Base-by-base conservation (phyloP, 1,140 invertebrate genomes). In the Proales similis region DNA sequence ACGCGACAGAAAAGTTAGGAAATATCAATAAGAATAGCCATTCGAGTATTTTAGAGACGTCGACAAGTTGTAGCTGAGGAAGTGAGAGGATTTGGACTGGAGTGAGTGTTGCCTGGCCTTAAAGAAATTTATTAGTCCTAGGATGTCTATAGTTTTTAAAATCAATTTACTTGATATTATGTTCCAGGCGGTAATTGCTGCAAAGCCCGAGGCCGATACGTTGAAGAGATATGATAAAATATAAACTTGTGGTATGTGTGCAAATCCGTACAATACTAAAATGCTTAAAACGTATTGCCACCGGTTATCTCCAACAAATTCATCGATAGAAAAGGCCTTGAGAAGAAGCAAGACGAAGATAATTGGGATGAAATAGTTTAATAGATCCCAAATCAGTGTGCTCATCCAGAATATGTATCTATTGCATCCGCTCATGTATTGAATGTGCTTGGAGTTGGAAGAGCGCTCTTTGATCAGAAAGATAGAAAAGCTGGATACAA, bases 371-470 rank as follows among this genome's bases (percentile, higher is more conserved):
- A 75, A 20, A 64, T 69, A 75, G 65, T 74, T 74, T 42, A 77
- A 65, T 9, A 75, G 63, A 63, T 90, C 86, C 82, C 85, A 88
- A 0, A 84, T 33, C 14, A 84, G 81, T 1, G 83, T 81, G 0
- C 82, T 77, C 0, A 80, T 48, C 87, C 86, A 88, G 72, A 84
- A 84, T 1, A 81, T 80, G 17, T 80, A 74, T 0, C 83, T 80
- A 38, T 83, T 81, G 0, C 85, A 83, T 2, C 74, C 74, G 63
- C 71, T 72, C 19, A 75, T 69, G 61, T 45, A 63, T 38, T 63
- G 61, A 20, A 63, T n/a, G 42, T 48, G 46, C 22, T 63, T 63
- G 12, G 61, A 32, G 42, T 48, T 36, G 4, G 26, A 30, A 4
- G 39, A n/a, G 48, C 19, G 48, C 49, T 63, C 61, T 38, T 63